phyloP scores from a whole-genome alignment of 2,113 vertebrate genomes.

The Mixornis gularis region DNA sequence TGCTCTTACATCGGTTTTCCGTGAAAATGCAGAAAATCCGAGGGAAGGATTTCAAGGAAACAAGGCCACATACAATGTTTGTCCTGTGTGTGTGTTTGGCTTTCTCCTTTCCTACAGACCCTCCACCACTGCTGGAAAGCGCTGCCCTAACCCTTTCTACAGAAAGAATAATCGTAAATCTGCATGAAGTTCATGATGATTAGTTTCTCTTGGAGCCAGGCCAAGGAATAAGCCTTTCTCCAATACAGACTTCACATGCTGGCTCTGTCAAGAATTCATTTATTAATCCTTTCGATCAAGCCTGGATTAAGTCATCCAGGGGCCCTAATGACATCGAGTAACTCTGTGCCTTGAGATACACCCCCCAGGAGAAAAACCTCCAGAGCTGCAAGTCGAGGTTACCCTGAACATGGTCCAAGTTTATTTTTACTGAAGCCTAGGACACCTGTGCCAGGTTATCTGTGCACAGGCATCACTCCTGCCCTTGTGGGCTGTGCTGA shows the following conservation, averaged over 20 bases:
- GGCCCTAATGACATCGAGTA: neutral
- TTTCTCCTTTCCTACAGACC: neutral
- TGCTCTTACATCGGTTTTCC: neutral
- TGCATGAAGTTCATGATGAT: slow-evolving; percentile 72
- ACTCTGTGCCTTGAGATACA: neutral
- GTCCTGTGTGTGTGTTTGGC: neutral
- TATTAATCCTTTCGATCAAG: slow-evolving; percentile 71
- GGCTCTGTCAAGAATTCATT: slow-evolving; percentile 72
- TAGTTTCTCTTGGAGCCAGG: slow-evolving; percentile 71
- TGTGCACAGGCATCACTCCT: neutral
- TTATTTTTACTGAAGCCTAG: neutral
- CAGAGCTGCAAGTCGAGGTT: neutral
- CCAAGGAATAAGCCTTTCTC: slow-evolving; percentile 70
- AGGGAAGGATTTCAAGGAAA: neutral
- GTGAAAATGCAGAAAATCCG: neutral
- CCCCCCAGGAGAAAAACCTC: neutral
- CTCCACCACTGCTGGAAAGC: slow-evolving; percentile 38
- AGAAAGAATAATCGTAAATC: slow-evolving; percentile 70
- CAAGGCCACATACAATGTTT: neutral
- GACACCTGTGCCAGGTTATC: neutral
- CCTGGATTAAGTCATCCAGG: slow-evolving; percentile 58
- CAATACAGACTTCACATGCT: slow-evolving; percentile 63
- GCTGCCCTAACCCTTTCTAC: slow-evolving; percentile 42
- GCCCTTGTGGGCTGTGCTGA: neutral
- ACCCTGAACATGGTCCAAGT: neutral